These are phyloP conservation scores for Notothenia coriiceps DNA, from an alignment of 2,113 vertebrate species.

Conservation along the genomic window DNA sequence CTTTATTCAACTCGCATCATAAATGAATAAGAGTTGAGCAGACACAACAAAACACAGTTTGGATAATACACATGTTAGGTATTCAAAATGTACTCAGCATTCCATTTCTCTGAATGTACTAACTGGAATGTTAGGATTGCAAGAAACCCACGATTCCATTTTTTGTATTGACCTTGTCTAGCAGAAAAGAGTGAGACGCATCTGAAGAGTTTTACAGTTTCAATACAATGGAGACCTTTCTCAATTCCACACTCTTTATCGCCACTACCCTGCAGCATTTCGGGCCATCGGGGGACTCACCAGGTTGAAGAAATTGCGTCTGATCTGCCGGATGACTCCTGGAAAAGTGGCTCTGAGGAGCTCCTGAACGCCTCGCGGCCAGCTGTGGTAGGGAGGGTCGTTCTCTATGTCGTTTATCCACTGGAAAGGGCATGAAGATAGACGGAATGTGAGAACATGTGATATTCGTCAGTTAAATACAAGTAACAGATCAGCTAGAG, in stretches of 20 bases:
- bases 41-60: background rate
- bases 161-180: background rate
- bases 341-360: slow-evolving; percentile 90
- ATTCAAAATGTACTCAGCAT: background rate
- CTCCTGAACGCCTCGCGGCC: slow-evolving; percentile 91
- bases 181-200: background rate
- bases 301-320: slow-evolving; percentile 95
- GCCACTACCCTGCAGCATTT: background rate
- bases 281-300: slow-evolving; percentile 80
- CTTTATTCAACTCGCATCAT: background rate
- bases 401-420: slow-evolving; percentile 97
- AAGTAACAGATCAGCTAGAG: background rate
- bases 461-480: background rate
- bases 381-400: slow-evolving; percentile 88
- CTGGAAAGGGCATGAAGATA: slow-evolving; percentile 72
- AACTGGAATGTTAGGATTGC: background rate
- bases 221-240: background rate
- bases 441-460: background rate
- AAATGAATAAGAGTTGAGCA: background rate
- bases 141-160: no score
- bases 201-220: background rate
- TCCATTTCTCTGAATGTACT: background rate
- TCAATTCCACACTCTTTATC: background rate
- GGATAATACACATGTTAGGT: background rate
- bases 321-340: slow-evolving; percentile 90